phyloP scores from a whole-genome alignment of 2,113 vertebrate species.

The Serilophus lunatus region DNA sequence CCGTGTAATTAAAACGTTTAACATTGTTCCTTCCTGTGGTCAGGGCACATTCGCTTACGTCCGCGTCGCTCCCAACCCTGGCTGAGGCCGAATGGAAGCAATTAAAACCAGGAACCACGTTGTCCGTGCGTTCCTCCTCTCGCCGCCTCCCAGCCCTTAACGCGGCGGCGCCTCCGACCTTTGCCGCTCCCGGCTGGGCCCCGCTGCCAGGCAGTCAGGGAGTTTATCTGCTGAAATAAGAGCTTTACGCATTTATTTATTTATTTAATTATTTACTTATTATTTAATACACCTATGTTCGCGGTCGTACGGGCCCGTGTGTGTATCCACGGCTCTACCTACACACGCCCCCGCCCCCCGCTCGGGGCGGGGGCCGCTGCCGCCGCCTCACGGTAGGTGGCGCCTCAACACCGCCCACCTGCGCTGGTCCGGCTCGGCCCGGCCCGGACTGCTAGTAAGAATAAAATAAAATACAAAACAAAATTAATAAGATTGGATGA shows the following conservation, averaged over 20 bases:
- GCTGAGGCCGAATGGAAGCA: conserved; percentile 58
- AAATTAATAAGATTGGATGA: neutral
- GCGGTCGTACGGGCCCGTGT: no score
- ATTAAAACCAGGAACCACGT: conserved; percentile 13
- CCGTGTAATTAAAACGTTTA: conserved; percentile 50
- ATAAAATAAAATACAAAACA: neutral
- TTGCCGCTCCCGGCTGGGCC: neutral
- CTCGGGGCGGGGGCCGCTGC: neutral
- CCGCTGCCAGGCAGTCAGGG: neutral
- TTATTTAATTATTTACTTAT: no score
- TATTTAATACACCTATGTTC: no score
- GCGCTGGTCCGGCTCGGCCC: neutral
- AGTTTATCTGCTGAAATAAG: neutral
- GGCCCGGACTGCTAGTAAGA: neutral
- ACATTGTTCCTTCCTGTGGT: conserved; percentile 21
- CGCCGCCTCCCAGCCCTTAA: neutral
- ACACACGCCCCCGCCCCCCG: no score
- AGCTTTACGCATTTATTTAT: neutral
- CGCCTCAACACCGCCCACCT: conserved; percentile 76
- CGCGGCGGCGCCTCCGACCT: neutral
- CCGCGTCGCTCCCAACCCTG: conserved; percentile 1
- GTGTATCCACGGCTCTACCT: neutral
- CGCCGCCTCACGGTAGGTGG: conserved; percentile 68
- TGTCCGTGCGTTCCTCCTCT: neutral
- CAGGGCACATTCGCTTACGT: conserved; percentile 23